phyloP scores from a whole-genome alignment of 92 coral and sea anemone genomes.

The Micromussa lordhowensis region DNA sequence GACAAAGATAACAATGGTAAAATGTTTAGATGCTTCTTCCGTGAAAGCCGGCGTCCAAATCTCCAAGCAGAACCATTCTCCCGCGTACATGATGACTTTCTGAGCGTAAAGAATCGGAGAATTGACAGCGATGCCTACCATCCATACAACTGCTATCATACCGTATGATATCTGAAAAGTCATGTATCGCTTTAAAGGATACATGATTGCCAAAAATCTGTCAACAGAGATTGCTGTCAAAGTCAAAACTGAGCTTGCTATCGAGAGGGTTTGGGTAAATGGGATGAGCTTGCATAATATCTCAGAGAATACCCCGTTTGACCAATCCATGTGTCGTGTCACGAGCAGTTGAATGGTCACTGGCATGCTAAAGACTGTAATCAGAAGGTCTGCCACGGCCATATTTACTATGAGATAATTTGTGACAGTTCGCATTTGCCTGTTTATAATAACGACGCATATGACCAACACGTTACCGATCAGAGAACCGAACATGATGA shows the following conservation, averaged over 20 bases:
- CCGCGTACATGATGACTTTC: background rate
- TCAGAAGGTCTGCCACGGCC: slow-evolving; percentile 81
- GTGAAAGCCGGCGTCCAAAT: slow-evolving; percentile 61
- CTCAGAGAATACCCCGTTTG: slow-evolving; percentile 51
- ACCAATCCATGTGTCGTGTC: slow-evolving; percentile 34
- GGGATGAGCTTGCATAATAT: slow-evolving; percentile 72
- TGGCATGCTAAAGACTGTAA: slow-evolving; percentile 79
- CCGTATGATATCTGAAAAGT: slow-evolving; percentile 68
- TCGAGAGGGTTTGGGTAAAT: slow-evolving; percentile 72
- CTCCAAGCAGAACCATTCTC: slow-evolving; percentile 57
- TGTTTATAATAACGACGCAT: slow-evolving; percentile 65
- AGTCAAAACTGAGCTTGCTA: slow-evolving; percentile 81
- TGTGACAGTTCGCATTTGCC: slow-evolving; percentile 83
- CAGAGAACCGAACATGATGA: slow-evolving; percentile 62
- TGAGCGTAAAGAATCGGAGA: slow-evolving; percentile 71
- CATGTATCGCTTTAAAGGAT: slow-evolving; percentile 74
- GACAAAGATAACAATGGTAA: slow-evolving; percentile 68
- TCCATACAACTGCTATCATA: slow-evolving; percentile 72
- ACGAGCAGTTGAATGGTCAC: slow-evolving; percentile 44
- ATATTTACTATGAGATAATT: slow-evolving; percentile 85
- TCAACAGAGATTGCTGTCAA: slow-evolving; percentile 83
- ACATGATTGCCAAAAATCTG: slow-evolving; percentile 80
- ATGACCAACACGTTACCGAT: slow-evolving; percentile 79
- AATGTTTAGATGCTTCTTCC: slow-evolving; percentile 50
- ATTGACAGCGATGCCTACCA: slow-evolving; percentile 65